Conservation (phyloP, 1,140 invertebrate species). For the Heliconius himera region DNA sequence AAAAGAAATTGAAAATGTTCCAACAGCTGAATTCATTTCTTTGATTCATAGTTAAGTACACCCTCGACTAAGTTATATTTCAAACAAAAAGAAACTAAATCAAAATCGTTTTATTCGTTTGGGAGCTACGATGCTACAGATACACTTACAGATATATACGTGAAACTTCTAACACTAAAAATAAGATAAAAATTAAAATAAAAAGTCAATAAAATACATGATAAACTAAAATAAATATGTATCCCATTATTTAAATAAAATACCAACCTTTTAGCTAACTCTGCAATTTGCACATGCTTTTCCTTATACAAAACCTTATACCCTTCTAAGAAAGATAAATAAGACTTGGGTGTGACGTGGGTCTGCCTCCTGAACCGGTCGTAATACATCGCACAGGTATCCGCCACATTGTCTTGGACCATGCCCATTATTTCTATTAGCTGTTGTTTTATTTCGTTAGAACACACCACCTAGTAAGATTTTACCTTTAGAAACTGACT, state of each 20-base stretch:
- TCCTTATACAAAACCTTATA: slow-evolving; percentile 91
- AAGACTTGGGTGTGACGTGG: slow-evolving; percentile 95
- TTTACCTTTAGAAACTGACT: neutral
- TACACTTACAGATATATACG: neutral
- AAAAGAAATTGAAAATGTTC: too few relatives aligned
- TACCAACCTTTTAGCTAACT: slow-evolving; percentile 82
- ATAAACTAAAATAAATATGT: neutral
- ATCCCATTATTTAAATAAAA: slow-evolving; percentile 30
- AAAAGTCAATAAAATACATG: neutral
- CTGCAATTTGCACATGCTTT: slow-evolving; percentile 86
- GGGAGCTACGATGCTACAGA: too few relatives aligned
- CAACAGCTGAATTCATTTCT: too few relatives aligned
- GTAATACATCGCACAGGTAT: slow-evolving; percentile 89
- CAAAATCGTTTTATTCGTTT: too few relatives aligned
- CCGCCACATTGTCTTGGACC: slow-evolving; percentile 90
- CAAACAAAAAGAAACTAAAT: too few relatives aligned
- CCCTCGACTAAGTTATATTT: too few relatives aligned
- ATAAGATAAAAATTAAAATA: too few relatives aligned
- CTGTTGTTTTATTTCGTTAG: slow-evolving; percentile 86
- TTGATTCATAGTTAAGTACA: too few relatives aligned
- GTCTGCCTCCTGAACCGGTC: slow-evolving; percentile 90
- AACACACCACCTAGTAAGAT: slow-evolving; percentile 84
- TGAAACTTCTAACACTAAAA: too few relatives aligned
- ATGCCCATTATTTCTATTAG: slow-evolving; percentile 91
- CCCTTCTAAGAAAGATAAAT: slow-evolving; percentile 90